These are phyloP conservation scores for Pocillopora damicornis DNA, from an alignment of 64 coral and sea anemone species.

Conservation along the genomic window DNA sequence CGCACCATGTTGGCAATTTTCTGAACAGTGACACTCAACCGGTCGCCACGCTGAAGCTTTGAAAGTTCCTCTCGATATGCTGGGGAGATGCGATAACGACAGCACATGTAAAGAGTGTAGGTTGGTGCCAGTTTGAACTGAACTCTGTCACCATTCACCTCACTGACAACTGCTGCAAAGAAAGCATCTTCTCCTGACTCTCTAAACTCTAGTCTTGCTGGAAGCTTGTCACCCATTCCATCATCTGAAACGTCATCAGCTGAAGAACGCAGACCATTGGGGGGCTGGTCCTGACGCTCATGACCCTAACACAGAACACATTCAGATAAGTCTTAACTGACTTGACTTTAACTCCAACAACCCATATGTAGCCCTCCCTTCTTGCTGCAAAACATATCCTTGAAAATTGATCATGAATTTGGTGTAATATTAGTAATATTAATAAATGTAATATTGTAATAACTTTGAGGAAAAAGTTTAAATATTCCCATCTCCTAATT, in stretches of 20 bases:
- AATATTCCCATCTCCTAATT: no score
- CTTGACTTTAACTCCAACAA: no score
- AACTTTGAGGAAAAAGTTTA: not conserved
- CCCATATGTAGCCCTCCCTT: no score
- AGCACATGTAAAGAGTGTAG: conserved; percentile 98
- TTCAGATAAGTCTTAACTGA: not conserved
- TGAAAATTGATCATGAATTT: no score
- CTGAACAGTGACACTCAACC: conserved; percentile 66
- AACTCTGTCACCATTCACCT: conserved; percentile 93
- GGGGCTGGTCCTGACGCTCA: not conserved
- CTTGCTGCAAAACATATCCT: no score
- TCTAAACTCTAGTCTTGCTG: conserved; percentile 86
- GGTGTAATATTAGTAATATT: no score
- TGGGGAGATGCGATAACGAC: conserved; percentile 81
- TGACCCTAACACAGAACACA: not conserved
- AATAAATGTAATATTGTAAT: no score
- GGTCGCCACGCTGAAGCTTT: conserved; percentile 62
- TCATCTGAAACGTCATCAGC: conserved; percentile 36
- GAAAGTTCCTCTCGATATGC: conserved; percentile 73
- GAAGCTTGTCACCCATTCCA: conserved; percentile 77
- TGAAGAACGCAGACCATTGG: not conserved
- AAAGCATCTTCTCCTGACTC: conserved; percentile 99
- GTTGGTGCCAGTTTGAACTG: conserved; percentile 98
- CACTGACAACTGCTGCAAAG: conserved; percentile 95
- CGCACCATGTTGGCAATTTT: conserved; percentile 98